These are phyloP conservation scores for Monomorium pharaonis DNA, from an alignment of 1,140 invertebrate genomes.

Conservation along the genomic window DNA sequence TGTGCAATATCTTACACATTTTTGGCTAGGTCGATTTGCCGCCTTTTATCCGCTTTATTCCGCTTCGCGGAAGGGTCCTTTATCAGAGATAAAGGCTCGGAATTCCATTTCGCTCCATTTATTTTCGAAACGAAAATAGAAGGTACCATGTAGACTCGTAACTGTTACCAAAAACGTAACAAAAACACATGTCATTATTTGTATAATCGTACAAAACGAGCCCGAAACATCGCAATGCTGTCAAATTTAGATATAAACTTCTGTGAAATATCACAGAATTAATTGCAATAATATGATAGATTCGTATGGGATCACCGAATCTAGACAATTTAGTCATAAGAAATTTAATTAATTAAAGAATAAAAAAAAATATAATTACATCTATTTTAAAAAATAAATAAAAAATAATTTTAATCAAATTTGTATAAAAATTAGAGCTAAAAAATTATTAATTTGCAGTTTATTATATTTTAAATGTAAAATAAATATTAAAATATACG, in stretches of 20 bases:
- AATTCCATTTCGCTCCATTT: neutral
- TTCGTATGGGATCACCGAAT: neutral
- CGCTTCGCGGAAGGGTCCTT: neutral
- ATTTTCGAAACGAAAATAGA: neutral
- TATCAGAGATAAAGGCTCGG: neutral
- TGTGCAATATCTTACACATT: neutral
- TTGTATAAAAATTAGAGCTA: no score
- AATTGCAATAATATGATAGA: neutral
- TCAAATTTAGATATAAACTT: neutral
- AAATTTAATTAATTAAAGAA: no score
- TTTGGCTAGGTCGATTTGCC: neutral
- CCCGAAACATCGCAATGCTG: neutral
- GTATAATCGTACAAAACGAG: neutral
- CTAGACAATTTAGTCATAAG: no score
- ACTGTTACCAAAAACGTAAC: neutral
- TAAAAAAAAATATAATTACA: no score
- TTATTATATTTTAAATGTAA: no score
- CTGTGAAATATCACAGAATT: neutral
- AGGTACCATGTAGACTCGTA: neutral
- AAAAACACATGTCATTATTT: neutral
- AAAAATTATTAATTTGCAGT: no score
- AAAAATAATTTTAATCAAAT: no score
- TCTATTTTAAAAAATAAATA: no score
- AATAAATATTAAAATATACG: no score
- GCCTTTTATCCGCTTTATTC: neutral